Conservation (phyloP, 2,888 invertebrate genomes). For the Nasonovia ribisnigri region DNA sequence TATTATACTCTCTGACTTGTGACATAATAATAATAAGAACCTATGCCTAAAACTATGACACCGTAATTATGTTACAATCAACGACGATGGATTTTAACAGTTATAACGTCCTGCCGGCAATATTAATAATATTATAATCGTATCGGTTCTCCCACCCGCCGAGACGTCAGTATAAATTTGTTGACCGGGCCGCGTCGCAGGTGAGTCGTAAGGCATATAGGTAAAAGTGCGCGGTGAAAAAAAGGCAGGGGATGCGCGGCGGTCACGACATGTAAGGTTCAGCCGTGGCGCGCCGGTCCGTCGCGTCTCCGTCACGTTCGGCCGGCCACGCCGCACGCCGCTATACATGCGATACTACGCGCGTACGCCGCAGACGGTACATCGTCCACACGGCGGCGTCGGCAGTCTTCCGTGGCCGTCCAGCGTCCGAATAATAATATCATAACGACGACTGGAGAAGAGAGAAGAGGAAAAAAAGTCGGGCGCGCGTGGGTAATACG, state of each 20-base stretch:
- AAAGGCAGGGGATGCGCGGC: neutral
- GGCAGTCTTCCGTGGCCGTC: conserved; percentile 32
- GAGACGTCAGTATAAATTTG: neutral
- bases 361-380: neutral
- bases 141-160: neutral
- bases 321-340: neutral
- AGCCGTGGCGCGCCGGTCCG: neutral
- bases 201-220: neutral
- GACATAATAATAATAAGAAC: no score
- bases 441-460: neutral
- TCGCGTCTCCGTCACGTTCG: conserved; percentile 46
- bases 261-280: neutral
- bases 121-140: no score
- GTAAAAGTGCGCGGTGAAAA: no score
- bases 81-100: no score
- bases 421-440: conserved; percentile 16
- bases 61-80: no score
- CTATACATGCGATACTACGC: neutral
- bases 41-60: no score
- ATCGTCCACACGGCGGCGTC: neutral
- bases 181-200: neutral
- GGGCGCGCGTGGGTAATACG: neutral
- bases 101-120: no score
- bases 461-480: conserved; percentile 5
- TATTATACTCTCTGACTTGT: no score